These are phyloP conservation scores for Epinotia ramella DNA, from an alignment of 2,888 invertebrate species.

Conservation along the genomic window DNA sequence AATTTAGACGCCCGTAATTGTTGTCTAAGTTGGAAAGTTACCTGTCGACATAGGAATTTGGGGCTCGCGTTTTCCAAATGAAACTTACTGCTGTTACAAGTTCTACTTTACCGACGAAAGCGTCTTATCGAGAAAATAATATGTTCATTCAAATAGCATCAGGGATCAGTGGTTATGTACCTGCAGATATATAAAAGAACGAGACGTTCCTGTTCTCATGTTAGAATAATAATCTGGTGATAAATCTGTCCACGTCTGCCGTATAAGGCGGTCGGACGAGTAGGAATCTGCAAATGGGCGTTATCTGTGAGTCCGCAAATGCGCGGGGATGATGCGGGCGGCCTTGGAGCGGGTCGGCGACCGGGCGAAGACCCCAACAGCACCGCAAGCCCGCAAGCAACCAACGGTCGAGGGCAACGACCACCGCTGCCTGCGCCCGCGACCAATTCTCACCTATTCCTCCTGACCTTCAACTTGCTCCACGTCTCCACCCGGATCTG, in stretches of 20 bases:
- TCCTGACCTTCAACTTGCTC: slow-evolving; percentile 63
- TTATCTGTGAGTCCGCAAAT: slow-evolving; percentile 70
- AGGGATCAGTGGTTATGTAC: not conserved
- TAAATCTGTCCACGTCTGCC: slow-evolving; percentile 49
- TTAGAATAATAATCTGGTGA: slow-evolving; percentile 45
- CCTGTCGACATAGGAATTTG: slow-evolving; percentile 41
- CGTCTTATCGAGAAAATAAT: slow-evolving; percentile 23
- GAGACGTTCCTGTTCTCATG: slow-evolving; percentile 25
- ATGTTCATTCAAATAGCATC: slow-evolving; percentile 15
- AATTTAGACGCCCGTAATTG: slow-evolving; percentile 44
- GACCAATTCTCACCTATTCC: slow-evolving; percentile 66
- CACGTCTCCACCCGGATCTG: slow-evolving; percentile 51
- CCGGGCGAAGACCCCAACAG: slow-evolving; percentile 84
- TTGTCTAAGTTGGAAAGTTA: slow-evolving; percentile 45
- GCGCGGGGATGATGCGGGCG: slow-evolving; percentile 82
- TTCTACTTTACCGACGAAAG: slow-evolving; percentile 38
- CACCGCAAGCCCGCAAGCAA: slow-evolving; percentile 75
- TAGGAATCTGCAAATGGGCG: slow-evolving; percentile 71
- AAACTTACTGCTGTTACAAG: slow-evolving; percentile 34
- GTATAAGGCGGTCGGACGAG: slow-evolving; percentile 52
- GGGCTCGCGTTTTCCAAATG: slow-evolving; percentile 43
- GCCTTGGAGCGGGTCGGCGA: slow-evolving; percentile 83
- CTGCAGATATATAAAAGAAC: slow-evolving; percentile 3
- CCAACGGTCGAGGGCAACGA: slow-evolving; percentile 85
- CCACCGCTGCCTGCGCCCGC: slow-evolving; percentile 73